Base-by-base conservation (phyloP, 2,797 vertebrate species). In the Alfaro cultratus region DNA sequence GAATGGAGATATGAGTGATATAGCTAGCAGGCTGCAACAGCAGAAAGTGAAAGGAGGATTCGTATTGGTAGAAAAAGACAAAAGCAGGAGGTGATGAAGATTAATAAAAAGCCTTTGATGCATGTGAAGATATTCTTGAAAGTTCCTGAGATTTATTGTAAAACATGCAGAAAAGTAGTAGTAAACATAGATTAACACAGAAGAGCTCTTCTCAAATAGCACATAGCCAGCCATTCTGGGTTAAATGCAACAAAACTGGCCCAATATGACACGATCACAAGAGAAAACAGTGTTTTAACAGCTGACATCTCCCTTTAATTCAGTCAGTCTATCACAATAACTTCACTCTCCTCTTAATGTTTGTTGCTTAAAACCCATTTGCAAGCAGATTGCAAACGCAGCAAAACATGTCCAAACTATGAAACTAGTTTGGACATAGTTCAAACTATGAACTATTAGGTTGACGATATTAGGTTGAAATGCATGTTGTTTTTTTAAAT, bases 1-100 rank as follows among this genome's bases (percentile, higher is more conserved):
- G 80, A 55, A 36, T 29, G 78, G 80, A 80, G 84, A 88, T 80
- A 77, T 75, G 79, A 76, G 84, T 39, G 79, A 90, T 75, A 79
- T 10, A 18, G 76, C 31, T 18, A 18, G 76, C 36, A 78, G 84
- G 70, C 55, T 15, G 29, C 53, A 43, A 53, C 39, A 75, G 45
- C 71, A 70, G 53, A n/a, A 60, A 31, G 12, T 12, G 39, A 68
- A 46, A 72, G 68, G 39, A 72, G 23, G 4, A 45, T 29, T 16
- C 34, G 57, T 34, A 62, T 16, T 16, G 29, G 13, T 16, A 16
- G 29, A 62, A 15, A 55, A n/a, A 67, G 36, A 74, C 18, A 36
- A 43, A 49, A 21, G n/a, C 39, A 72, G 55, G 16, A 53, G 7
- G 21, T 13, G 78, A 39, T 67, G 43, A 64, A 47, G 68, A 74